Conservation (phyloP, 2,797 vertebrate species). For the Sebastes baramenuke region DNA sequence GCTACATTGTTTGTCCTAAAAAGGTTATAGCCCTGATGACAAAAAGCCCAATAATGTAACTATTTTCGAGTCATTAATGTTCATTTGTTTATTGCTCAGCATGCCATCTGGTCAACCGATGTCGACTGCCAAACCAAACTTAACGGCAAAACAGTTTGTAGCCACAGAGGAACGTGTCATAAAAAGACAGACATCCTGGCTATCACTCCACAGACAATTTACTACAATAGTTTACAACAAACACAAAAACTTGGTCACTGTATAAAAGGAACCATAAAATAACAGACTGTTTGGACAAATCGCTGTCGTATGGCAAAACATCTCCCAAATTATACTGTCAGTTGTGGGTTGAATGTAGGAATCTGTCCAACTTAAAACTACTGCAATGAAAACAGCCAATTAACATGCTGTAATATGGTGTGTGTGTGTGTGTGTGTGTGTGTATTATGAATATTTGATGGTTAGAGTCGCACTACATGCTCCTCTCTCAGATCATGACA, state of each 20-base stretch:
- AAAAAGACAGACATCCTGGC: conserved; percentile 4
- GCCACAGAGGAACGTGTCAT: neutral
- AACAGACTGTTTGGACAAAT: neutral
- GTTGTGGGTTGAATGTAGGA: neutral
- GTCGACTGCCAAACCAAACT: conserved; percentile 17
- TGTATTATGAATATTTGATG: conserved; percentile 72
- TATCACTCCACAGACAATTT: neutral
- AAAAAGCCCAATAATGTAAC: conserved; percentile 11
- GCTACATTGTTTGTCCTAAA: neutral
- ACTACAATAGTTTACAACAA: neutral
- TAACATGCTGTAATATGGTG: conserved; percentile 34
- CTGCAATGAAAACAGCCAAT: conserved; percentile 45
- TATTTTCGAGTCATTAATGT: conserved; percentile 13
- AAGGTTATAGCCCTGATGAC: neutral
- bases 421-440: conserved; percentile 3
- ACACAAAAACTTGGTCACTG: neutral
- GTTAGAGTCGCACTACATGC: conserved; percentile 48
- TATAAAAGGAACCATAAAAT: neutral
- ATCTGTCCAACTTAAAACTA: conserved; percentile 5
- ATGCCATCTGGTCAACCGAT: conserved; percentile 32
- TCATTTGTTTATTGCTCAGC: conserved; percentile 15
- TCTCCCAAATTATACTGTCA: neutral
- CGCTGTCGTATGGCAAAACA: neutral
- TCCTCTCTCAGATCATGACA: conserved; percentile 70
- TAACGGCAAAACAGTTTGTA: conserved; percentile 4